Evolutionary conservation across 2,888 invertebrate genomes (phyloP).

Genomic region (Carabus problematicus): DNA sequence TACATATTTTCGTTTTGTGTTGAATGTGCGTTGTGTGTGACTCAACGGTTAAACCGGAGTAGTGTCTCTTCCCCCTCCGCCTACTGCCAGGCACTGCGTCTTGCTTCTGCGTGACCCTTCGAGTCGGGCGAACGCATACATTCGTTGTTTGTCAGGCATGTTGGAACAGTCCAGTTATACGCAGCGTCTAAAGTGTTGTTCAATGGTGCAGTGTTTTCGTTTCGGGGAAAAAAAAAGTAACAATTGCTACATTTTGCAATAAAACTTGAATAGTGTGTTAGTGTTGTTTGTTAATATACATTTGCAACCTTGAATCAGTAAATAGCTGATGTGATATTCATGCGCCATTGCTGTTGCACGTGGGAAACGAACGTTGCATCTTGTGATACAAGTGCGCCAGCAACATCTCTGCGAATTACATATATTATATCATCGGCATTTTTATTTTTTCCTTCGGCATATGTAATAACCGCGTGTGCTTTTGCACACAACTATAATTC

Average conservation of each 20-base stretch:
- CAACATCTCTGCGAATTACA: background rate
- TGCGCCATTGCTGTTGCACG: too few species aligned
- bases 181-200: slow-evolving; percentile 13
- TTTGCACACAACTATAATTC: background rate
- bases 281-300: slow-evolving; percentile 4
- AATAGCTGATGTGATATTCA: too few species aligned
- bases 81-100: slow-evolving; percentile 2
- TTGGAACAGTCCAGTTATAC: slow-evolving; percentile 37
- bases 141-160: slow-evolving; percentile 4
- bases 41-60: slow-evolving; percentile 41
- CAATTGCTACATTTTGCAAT: too few species aligned
- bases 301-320: too few species aligned
- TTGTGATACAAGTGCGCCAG: background rate
- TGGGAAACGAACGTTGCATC: background rate
- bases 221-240: background rate
- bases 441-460: background rate
- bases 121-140: slow-evolving; percentile 6
- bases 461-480: background rate
- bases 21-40: slow-evolving; percentile 10
- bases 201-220: background rate
- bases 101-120: slow-evolving; percentile 27
- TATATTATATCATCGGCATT: slow-evolving; percentile 14
- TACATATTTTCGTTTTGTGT: too few species aligned
- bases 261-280: background rate
- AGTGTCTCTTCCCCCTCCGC: slow-evolving; percentile 6